Base-by-base conservation (phyloP, 2,888 invertebrate genomes). In the Ganaspis brasiliensis region DNA sequence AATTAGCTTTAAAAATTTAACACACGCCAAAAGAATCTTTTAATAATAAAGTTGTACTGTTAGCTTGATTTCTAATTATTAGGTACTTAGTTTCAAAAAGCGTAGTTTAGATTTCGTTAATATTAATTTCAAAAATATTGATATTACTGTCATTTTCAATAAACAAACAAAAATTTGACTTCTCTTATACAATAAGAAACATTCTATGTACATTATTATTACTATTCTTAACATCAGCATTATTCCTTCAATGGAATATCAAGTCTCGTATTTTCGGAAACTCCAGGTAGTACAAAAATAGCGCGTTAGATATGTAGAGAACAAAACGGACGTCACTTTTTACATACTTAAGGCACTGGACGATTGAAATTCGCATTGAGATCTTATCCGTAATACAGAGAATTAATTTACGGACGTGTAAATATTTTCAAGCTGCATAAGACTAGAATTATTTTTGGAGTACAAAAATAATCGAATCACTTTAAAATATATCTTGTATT, bases 401-500 rank as follows among this genome's bases (percentile, higher is more conserved):
- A 59, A 59, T 31, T 59, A 59, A 45, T 24, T 3, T 67, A 45
- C 12, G 24, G 12, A n/a, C n/a, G n/a, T 26, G 67, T 67, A 67
- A 67, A 67, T 67, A 49, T 67, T 49, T 63, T 19, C n/a, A 45
- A 67, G 67, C 67, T 67, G 67, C 45, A 21, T 67, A 45, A 67
- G 45, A 67, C 67, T 67, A 67, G 67, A 67, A 26, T 67, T 40
- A 67, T 37, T 74, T 74, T 74, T 37, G 26, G 6, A 37, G 19
- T 40, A 55, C 16, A 57, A 74, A 70, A 70, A 61, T 57, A 72
- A 19, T 35, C 14, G 19, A 40, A 72, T 45, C 49, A n/a, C 24
- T 37, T 14, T 61, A 63, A 72, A 56, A 57, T 52, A 61, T 61
- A 31, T 70, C 14, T 52, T 2, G 24, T 56, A 40, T 12, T 19